Evolutionary conservation across 2,888 invertebrate species (phyloP), one percentile per base, ranked within the genome.

Genomic region (Anagyrus pseudococci): DNA sequence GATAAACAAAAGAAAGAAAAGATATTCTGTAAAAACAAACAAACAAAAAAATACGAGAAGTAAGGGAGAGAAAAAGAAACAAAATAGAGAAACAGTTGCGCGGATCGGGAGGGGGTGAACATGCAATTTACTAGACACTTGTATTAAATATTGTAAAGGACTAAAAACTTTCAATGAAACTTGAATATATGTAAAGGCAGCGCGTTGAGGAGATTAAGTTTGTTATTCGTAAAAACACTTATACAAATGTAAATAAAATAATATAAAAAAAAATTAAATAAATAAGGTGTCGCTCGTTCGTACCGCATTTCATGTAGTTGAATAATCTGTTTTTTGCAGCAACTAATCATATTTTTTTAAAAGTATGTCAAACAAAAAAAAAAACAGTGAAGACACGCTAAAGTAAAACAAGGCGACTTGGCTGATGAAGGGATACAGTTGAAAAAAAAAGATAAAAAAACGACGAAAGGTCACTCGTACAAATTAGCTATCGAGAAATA

Each of bases 231-330:
- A 67, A 65, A n/a, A 62, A 68, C 26, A 66, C 63, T 60, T 66
- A 65, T 17, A 41, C 19, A 43, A 23, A 59, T 68, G 62, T 66
- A 57, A 56, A 46, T 50, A 43, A 43, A 43, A 43, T 17, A 43
- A 43, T 8, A 43, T 50, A 43, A 43, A 43, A 43, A 43, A 43
- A 43, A 20, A 43, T 19, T 37, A 37, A 37, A 63, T 60, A 67
- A 57, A 66, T 68, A 59, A 62, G 68, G 60, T 57, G 67, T 67
- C 68, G 67, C 58, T 68, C 64, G 61, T 68, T 71, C 70, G 61
- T 69, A 69, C 61, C 15, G 67, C 63, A 71, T 68, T 68, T 69
- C 58, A 61, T 66, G 60, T 60, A 58, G 56, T 56, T 58, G 49
- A 60, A 65, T 58, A 58, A 37, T 58, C 22, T 58, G 44, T 53